These are phyloP conservation scores for Rhynchomys soricoides DNA, from an alignment of 2,113 vertebrate genomes.

Conservation along the genomic window DNA sequence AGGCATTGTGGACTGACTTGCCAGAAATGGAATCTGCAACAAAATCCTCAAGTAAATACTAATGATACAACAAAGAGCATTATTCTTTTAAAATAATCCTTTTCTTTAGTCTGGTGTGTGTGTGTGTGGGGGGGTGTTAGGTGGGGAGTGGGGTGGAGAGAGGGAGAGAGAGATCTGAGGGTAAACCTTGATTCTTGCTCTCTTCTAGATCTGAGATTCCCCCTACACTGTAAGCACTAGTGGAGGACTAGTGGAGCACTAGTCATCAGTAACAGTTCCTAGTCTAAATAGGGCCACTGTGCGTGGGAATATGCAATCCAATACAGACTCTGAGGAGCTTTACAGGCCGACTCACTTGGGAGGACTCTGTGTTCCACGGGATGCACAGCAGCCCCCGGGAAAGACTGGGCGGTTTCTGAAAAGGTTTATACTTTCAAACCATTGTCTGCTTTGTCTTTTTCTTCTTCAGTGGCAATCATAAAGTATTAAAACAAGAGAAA, in stretches of 20 bases:
- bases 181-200: conserved; percentile 37
- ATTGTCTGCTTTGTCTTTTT: conserved; percentile 54
- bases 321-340: background rate
- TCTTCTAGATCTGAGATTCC: background rate
- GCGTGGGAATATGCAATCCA: background rate
- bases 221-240: background rate
- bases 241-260: background rate
- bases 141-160: background rate
- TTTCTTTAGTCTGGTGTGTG: conserved; percentile 38
- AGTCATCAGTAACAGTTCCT: conserved; percentile 9
- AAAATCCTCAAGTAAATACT: conserved; percentile 72
- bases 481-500: conserved; percentile 62
- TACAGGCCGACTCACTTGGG: background rate
- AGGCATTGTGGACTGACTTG: conserved; percentile 70
- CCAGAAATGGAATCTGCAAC: conserved; percentile 76
- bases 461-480: conserved; percentile 65
- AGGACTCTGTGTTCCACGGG: background rate
- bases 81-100: conserved; percentile 12
- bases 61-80: conserved; percentile 51
- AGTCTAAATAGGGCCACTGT: background rate
- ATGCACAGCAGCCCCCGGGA: conserved; percentile 41
- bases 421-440: conserved; percentile 14
- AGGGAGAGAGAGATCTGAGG: conserved; percentile 1
- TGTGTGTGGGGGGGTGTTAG: background rate
- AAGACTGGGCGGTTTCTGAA: conserved; percentile 48